phyloP scores from a whole-genome alignment of 1,140 invertebrate genomes.

The Leptopilina boulardi region DNA sequence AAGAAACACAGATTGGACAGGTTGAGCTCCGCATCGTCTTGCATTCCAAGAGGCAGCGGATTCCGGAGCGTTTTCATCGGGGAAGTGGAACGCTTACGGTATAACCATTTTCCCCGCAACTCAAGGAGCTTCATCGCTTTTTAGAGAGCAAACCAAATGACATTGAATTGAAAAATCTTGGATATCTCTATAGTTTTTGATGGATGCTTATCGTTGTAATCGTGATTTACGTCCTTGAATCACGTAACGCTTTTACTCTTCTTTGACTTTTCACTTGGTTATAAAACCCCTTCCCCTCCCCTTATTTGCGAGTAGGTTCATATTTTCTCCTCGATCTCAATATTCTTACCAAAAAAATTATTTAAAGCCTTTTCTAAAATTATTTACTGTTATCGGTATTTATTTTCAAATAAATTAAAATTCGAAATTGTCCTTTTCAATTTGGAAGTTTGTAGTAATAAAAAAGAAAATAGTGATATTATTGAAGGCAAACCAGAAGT shows the following conservation, averaged over 20 bases:
- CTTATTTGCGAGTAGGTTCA: too few relatives aligned
- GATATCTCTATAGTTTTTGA: too few relatives aligned
- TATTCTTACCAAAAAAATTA: too few relatives aligned
- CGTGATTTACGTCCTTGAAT: slow-evolving; percentile 67
- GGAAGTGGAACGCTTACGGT: slow-evolving; percentile 71
- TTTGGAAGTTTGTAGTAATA: too few relatives aligned
- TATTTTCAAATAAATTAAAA: too few relatives aligned
- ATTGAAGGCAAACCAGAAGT: too few relatives aligned
- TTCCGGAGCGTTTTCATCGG: slow-evolving; percentile 70
- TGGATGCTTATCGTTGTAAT: slow-evolving; percentile 58
- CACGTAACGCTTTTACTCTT: slow-evolving; percentile 70
- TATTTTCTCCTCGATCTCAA: too few relatives aligned
- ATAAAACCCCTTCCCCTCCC: too few relatives aligned
- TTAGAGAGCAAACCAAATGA: slow-evolving; percentile 28
- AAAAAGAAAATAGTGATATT: too few relatives aligned
- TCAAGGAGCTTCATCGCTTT: slow-evolving; percentile 38
- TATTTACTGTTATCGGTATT: too few relatives aligned
- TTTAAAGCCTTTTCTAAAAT: too few relatives aligned
- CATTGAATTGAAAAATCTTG: slow-evolving; percentile 27
- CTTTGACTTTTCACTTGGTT: slow-evolving; percentile 58
- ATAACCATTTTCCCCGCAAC: slow-evolving; percentile 65
- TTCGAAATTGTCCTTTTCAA: too few relatives aligned
- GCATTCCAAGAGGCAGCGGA: slow-evolving; percentile 55
- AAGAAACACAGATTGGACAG: slow-evolving; percentile 54
- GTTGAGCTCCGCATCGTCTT: slow-evolving; percentile 44